Evolutionary conservation across 2,888 invertebrate genomes (phyloP), one percentile per base, ranked within the genome.

Genomic region (Pogonocherus hispidulus): DNA sequence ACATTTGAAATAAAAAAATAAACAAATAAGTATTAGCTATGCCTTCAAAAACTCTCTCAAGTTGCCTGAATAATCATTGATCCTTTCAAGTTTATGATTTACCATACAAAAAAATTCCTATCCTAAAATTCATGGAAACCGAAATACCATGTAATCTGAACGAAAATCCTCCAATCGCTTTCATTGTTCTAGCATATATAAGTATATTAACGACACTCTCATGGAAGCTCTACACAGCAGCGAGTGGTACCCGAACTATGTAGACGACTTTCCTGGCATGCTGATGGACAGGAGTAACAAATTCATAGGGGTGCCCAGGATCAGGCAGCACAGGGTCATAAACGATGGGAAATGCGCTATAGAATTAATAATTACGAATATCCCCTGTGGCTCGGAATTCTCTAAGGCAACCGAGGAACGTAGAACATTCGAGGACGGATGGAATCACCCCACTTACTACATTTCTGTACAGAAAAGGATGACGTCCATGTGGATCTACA

Each of bases 211-310:
- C 11, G 19, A 65, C 8, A 71, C 73, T 3, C 63, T 80, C 1
- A 70, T 79, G 11, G 72, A 73, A 2, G 60, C 68, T 5, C 44
- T 79, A 27, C 80, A 80, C 44, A 66, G 74, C 4, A 52, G 52
- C 11, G 62, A 66, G 18, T 80, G 78, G 78, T 80, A 80, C 55
- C 76, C 68, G 16, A 73, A 67, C 19, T 79, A 56, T 51, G 22
- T 70, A 18, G 55, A 72, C 11, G 51, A 69, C 0, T 65, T 69
- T 32, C 66, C 75, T 19, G 80, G 80, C n/a, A 67, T 78, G 62
- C 73, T 76, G 27, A 68, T 66, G 3, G 80, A 81, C 66, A 73
- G 72, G 20, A 63, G 67, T n/a, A 80, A 76, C 46, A 79, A 76
- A 63, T 72, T 74, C 54, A 51, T 81, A 19, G 80, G 80, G 22